phyloP scores from a whole-genome alignment of 2,888 invertebrate species.

The Clunio marinus region DNA sequence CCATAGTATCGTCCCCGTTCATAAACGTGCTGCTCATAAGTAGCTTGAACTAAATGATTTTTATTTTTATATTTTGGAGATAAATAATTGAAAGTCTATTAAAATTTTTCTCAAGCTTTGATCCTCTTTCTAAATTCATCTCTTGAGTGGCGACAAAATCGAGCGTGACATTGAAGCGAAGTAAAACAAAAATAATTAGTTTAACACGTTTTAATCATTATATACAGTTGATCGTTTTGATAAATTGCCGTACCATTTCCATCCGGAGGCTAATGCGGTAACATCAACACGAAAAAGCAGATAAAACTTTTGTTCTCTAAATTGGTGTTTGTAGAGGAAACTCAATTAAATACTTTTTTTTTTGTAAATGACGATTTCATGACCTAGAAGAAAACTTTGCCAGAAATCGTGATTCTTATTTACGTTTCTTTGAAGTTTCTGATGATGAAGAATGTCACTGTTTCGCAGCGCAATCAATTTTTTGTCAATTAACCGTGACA shows the following conservation, averaged over 20 bases:
- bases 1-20: not conserved
- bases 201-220: conserved; percentile 31
- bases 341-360: conserved; percentile 7
- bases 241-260: conserved; percentile 35
- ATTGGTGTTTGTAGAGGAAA: conserved; percentile 5
- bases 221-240: conserved; percentile 38
- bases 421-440: not conserved
- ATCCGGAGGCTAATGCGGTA: not conserved
- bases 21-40: not conserved
- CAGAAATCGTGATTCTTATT: not conserved
- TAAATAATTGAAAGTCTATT: conserved; percentile 21
- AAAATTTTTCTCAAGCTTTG: not conserved
- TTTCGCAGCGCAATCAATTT: conserved; percentile 1
- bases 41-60: not conserved
- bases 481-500: not conserved
- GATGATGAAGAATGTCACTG: not conserved
- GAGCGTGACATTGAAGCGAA: conserved; percentile 19
- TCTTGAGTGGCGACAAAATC: conserved; percentile 1
- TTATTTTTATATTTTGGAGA: not conserved
- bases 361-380: conserved; percentile 24
- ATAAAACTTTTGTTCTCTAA: not conserved
- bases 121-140: conserved; percentile 10
- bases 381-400: conserved; percentile 11
- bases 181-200: conserved; percentile 17
- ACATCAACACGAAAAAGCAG: not conserved